Base-by-base conservation (phyloP, 2,113 vertebrate species). In the Trogon surrucura region DNA sequence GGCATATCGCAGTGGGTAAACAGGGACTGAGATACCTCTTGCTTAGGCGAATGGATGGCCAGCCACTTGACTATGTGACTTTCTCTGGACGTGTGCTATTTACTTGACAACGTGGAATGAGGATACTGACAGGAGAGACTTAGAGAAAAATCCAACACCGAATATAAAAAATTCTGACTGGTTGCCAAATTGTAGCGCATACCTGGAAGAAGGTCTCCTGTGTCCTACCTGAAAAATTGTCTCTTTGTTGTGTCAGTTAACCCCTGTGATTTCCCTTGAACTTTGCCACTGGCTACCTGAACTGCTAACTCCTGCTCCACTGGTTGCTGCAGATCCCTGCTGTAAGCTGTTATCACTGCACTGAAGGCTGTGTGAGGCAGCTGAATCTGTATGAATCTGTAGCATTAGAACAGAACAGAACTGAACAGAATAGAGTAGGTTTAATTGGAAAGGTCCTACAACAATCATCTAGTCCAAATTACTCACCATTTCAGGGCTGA, bases 161-260 rank as follows among this genome's bases (percentile, higher is more conserved):
- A 47, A 30, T 29, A 32, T 15, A 34, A 80, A 81, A 74, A 71
- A 15, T 21, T 61, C 36, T 45, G 27, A 54, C 6, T 15, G 4
- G 7, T 10, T 75, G 38, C 34, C n/a, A 92, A 85, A 77, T n/a
- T 0, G 0, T 29, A 60, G 6, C 22, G 83, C 6, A 2, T 36
- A n/a, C 27, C 30, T 25, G 27, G 25, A 69, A 82, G 41, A 29
- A 11, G 16, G 5, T 54, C 13, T 82, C 36, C 41, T 36, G 16
- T n/a, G 27, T 54, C 44, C 9, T 56, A n/a, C 30, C 27, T 91
- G 18, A 71, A 79, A 61, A 58, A 41, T 13, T 30, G 2, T 26
- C 30, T 54, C 20, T 88, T 70, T 92, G 9, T 54, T 71, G 21
- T 29, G 30, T 50, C n/a, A 27, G 12, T 10, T 79, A 48, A 61